Percentiles rank a stretch among this genome's conserved stretches.
Conservation (phyloP, 2,888 invertebrate genomes). For the Caenorhabditis imperialis region DNA sequence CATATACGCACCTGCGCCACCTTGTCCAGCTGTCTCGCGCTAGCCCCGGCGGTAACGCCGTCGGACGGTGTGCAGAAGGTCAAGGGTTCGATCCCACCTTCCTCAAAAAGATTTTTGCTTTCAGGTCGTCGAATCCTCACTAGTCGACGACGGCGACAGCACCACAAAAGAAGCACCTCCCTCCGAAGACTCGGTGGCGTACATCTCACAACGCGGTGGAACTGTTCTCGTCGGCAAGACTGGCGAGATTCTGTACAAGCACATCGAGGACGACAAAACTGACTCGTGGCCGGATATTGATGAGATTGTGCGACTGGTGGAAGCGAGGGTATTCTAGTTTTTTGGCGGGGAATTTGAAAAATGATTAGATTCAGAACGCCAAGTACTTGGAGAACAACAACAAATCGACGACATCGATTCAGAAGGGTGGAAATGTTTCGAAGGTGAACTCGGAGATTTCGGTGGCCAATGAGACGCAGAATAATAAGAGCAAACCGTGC, state of each 20-base stretch:
- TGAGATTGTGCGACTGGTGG: constrained; percentile 54
- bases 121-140: constrained; percentile 54
- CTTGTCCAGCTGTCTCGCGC: too few species aligned
- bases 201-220: constrained; percentile 58
- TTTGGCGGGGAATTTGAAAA: neutral
- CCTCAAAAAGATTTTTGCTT: too few species aligned
- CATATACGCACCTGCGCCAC: too few species aligned
- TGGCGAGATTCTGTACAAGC: constrained; percentile 60
- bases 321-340: constrained; percentile 37
- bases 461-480: constrained; percentile 31
- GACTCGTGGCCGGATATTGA: constrained; percentile 59
- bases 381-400: constrained; percentile 24
- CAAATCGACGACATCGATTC: constrained; percentile 13
- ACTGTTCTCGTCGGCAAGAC: constrained; percentile 58
- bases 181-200: constrained; percentile 41
- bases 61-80: too few species aligned
- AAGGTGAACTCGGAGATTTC: constrained; percentile 65
- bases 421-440: constrained; percentile 40
- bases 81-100: too few species aligned
- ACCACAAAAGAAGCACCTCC: constrained; percentile 14
- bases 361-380: constrained; percentile 16
- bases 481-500: constrained; percentile 58
- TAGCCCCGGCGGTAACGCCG: too few species aligned
- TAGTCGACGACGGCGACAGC: constrained; percentile 10
- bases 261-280: constrained; percentile 55